phyloP scores from a whole-genome alignment of 1,140 invertebrate genomes.

The Chionoecetes opilio region DNA sequence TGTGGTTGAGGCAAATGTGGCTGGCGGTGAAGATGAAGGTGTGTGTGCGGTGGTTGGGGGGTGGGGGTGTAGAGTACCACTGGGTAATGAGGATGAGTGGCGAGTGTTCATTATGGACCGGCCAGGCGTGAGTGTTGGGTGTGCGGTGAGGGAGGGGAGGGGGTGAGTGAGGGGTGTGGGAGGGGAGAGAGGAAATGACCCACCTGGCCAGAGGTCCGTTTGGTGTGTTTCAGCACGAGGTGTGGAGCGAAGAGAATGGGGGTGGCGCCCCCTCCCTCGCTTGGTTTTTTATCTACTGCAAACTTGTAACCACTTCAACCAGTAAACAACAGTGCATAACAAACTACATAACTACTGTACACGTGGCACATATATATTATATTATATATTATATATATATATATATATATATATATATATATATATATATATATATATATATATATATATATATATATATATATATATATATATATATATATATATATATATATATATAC shows the following conservation, averaged over 20 bases:
- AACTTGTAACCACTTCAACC: slow-evolving; percentile 13
- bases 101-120: background rate
- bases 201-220: background rate
- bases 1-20: background rate
- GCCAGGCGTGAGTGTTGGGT: background rate
- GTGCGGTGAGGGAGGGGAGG: background rate
- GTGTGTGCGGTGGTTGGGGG: background rate
- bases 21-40: slow-evolving; percentile 6
- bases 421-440: slow-evolving; percentile 62
- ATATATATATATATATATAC: slow-evolving; percentile 59
- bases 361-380: background rate
- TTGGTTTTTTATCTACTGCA: background rate
- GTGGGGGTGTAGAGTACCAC: background rate
- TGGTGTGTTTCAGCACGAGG: slow-evolving; percentile 25
- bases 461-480: slow-evolving; percentile 67
- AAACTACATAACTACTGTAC: slow-evolving; percentile 36
- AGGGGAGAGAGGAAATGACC: background rate
- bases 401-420: slow-evolving; percentile 58
- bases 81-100: slow-evolving; percentile 19
- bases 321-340: slow-evolving; percentile 34
- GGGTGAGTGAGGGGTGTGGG: background rate
- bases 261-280: background rate
- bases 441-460: slow-evolving; percentile 54
- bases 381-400: no score
- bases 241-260: background rate